Evolutionary conservation across 1,140 invertebrate species (phyloP), one percentile per base, ranked within the genome.

Genomic region (Drosophila arizonae): DNA sequence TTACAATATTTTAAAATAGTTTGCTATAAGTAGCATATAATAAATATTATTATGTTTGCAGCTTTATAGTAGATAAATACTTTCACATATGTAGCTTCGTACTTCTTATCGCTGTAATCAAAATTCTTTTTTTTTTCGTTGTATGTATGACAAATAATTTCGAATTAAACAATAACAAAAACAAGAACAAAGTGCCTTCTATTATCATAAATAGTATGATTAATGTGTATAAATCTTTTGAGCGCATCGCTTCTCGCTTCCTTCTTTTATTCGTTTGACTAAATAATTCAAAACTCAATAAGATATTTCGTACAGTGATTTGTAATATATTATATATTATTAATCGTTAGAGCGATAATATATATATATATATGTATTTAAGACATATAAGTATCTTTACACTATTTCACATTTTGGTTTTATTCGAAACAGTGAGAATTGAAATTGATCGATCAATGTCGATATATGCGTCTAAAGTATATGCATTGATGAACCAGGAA

Each of bases 201-300:
- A 52, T 58, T 65, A 52, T 66, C 51, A 26, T 52, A 51, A 52
- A 65, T 24, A 50, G 46, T 50, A 24, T 50, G 13, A 11, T 24
- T 24, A 73, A 51, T 77, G 41, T 80, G 54, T 73, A 28, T 78
- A 51, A 65, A 54, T 65, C 56, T 45, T 65, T 80, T 72, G 78
- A 81, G 79, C 65, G 79, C 46, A 61, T 39, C 30, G 36, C 51
- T 64, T 56, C 6, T 45, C 5, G 1, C 43, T n/a, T 45, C 9
- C 6, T 17, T 45, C 15, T 45, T 9, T 24, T 43, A 55, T 66
- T 62, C 56, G 15, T 46, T 65, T 21, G 24, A 62, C 36, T 65
- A 36, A 45, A 61, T 9, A 55, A 55, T 45, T 54, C 8, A 58
- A 68, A 72, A 66, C 10, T 43, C n/a, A 58, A 43, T 65, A 43